A percentile compares a stretch with the other conserved stretches of the same genome.
Conservation (phyloP, 1,140 invertebrate genomes). For the Trichomalopsis sarcophagae region DNA sequence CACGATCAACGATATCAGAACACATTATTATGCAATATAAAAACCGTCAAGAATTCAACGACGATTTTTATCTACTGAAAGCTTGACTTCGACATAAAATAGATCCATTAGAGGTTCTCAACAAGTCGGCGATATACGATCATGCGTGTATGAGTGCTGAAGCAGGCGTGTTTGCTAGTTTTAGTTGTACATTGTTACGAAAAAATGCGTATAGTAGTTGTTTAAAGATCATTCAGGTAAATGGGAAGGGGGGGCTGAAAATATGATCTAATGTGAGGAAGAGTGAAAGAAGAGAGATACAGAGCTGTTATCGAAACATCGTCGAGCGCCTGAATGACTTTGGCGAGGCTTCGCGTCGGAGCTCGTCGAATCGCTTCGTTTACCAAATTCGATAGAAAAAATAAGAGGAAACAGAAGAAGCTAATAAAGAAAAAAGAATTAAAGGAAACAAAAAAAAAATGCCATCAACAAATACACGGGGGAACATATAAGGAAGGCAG, state of each 20-base stretch:
- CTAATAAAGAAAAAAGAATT: not conserved
- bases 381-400: slow-evolving; percentile 52
- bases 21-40: slow-evolving; percentile 57
- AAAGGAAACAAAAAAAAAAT: slow-evolving; percentile 21
- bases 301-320: slow-evolving; percentile 35
- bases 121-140: slow-evolving; percentile 52
- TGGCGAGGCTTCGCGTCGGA: slow-evolving; percentile 45
- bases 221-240: slow-evolving; percentile 55
- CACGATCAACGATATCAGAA: slow-evolving; percentile 43
- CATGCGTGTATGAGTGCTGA: slow-evolving; percentile 52
- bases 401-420: slow-evolving; percentile 23
- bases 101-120: slow-evolving; percentile 48
- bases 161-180: slow-evolving; percentile 56
- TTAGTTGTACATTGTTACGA: slow-evolving; percentile 61
- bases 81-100: slow-evolving; percentile 48
- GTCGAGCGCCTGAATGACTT: slow-evolving; percentile 48
- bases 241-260: slow-evolving; percentile 3
- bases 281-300: slow-evolving; percentile 37
- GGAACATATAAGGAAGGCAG: slow-evolving; percentile 39
- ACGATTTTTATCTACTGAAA: slow-evolving; percentile 51
- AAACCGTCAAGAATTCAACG: slow-evolving; percentile 49
- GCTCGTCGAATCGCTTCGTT: slow-evolving; percentile 49
- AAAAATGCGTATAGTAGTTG: slow-evolving; percentile 55
- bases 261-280: slow-evolving; percentile 46
- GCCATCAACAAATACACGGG: slow-evolving; percentile 11